Percentiles rank a stretch among this genome's conserved stretches.
Conservation (phyloP, 2,797 vertebrate genomes). For the Schizothorax lantsangensis region DNA sequence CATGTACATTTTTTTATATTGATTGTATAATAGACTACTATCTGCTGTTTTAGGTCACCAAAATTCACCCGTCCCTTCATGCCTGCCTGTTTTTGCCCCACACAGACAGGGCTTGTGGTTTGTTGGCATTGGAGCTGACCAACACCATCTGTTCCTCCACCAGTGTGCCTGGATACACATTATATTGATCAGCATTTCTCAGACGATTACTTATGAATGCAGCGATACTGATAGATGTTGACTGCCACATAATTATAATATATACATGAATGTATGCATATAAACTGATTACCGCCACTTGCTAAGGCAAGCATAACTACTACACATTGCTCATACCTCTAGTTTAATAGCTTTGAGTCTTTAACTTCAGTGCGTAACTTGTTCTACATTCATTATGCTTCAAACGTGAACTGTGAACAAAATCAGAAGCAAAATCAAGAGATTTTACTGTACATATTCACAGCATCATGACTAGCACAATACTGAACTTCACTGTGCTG, state of each 20-base stretch:
- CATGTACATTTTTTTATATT: not conserved
- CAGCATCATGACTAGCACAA: not conserved
- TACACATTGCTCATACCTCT: not conserved
- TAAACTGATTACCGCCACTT: not conserved
- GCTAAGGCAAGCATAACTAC: not conserved
- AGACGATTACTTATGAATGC: not conserved
- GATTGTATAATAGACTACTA: not conserved
- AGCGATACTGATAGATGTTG: not conserved
- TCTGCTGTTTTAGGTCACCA: not conserved
- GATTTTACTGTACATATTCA: not conserved
- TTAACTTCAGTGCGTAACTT: not conserved
- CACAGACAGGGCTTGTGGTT: constrained; percentile 51
- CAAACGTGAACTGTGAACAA: not conserved
- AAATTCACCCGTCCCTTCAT: constrained; percentile 6
- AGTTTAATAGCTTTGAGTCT: not conserved
- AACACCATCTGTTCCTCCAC: constrained; percentile 69
- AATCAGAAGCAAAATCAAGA: not conserved
- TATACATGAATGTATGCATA: not conserved
- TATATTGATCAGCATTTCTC: not conserved
- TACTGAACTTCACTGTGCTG: not conserved
- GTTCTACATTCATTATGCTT: not conserved
- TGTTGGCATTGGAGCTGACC: constrained; percentile 59
- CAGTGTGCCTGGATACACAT: constrained; percentile 19
- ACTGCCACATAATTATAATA: not conserved
- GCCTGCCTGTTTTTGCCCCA: constrained; percentile 62